Base-by-base conservation (phyloP, 2,888 invertebrate genomes). In the Xanthia togata region DNA sequence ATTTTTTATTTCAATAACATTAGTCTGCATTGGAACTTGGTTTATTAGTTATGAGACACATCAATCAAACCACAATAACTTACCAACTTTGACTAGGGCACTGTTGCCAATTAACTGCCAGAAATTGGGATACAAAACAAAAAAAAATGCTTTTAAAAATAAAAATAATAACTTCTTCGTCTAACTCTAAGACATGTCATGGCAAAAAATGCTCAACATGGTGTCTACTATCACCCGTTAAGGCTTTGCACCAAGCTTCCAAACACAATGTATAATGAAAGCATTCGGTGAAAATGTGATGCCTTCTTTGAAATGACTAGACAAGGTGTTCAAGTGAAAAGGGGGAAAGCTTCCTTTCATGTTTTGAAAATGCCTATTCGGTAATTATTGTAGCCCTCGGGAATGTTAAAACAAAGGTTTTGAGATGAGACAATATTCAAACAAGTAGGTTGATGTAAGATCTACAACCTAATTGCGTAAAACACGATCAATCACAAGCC, bases 311-410 rank as follows among this genome's bases (percentile, higher is more conserved):
- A 53, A 76, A 62, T 67, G 20, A 47, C 35, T 57, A 68, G 55
- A 69, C 75, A 65, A 72, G 72, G 62, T 67, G 76, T 70, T 76
- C 20, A 67, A 26, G 17, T 35, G 47, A 44, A 73, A 1, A 23
- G 23, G 59, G 35, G 6, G n/a, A 20, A 59, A 53, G 8, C n/a
- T 64, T 31, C 64, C 71, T 74, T 79, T 82, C 38, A 71, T 55
- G 47, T 82, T 11, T 23, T 59, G 17, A 0, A 55, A 55, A 23
- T 38, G 1, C 20, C 6, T 60, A 31, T 80, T 67, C 31, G n/a
- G 47, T 14, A 47, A 53, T 60, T 47, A 47, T 26, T 72, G n/a
- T 12, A 47, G 47, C 35, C 60, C 47, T 59, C 14, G 14, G 41
- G 14, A 50, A 44, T 20, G 14, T 62, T 59, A 20, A 38, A 70